phyloP scores from a whole-genome alignment of 2,113 vertebrate genomes.

The Alligator sinensis region DNA sequence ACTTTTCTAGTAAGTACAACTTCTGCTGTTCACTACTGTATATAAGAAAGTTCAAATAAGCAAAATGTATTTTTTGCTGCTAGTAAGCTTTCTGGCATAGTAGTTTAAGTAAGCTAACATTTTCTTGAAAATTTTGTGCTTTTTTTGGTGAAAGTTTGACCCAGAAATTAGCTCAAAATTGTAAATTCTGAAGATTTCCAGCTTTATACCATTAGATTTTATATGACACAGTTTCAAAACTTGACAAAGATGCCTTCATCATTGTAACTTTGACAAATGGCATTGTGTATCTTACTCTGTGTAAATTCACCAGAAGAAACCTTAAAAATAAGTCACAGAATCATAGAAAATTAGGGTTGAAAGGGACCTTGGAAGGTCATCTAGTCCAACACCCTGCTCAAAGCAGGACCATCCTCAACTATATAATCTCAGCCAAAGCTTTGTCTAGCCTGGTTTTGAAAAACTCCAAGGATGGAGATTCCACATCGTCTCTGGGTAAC shows the following conservation, averaged over 20 bases:
- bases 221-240: background rate
- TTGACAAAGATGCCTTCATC: fast-evolving
- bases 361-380: no score
- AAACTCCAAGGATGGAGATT: no score
- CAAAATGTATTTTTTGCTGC: background rate
- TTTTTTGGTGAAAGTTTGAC: no score
- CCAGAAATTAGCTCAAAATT: background rate
- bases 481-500: no score
- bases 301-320: background rate
- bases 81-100: background rate
- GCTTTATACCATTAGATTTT: background rate
- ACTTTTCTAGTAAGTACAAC: background rate
- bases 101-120: background rate
- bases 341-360: no score
- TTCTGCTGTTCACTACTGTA: background rate
- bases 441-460: no score
- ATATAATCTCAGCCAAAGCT: no score
- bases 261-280: background rate
- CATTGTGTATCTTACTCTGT: background rate
- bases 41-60: background rate
- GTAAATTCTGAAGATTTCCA: background rate
- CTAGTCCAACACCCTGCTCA: no score
- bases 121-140: background rate
- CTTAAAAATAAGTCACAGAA: background rate
- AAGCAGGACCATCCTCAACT: no score